Conservation (phyloP, 1,140 invertebrate genomes). For the Dendrolimus punctatus region DNA sequence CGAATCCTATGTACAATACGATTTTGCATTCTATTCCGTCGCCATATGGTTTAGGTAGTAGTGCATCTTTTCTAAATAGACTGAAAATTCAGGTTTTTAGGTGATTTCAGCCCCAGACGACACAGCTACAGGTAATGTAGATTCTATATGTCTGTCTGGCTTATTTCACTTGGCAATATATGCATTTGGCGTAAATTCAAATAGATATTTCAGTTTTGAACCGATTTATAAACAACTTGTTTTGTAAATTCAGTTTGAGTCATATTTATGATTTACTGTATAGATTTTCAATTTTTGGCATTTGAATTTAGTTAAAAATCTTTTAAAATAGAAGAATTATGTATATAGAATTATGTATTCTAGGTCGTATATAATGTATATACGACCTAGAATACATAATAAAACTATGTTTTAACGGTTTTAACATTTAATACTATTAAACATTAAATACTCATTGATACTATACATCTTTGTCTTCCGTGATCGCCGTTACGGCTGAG, state of each 20-base stretch:
- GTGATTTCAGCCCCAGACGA: slow-evolving; percentile 17
- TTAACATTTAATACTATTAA: no score
- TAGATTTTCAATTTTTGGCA: no score
- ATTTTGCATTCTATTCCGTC: slow-evolving; percentile 5
- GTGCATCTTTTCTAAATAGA: neutral
- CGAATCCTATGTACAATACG: slow-evolving; percentile 5
- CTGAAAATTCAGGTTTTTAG: slow-evolving; percentile 6
- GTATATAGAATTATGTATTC: no score
- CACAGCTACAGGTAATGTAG: slow-evolving; percentile 14
- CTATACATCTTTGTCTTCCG: no score
- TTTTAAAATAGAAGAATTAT: no score
- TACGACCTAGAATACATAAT: no score
- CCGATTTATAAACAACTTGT: slow-evolving; percentile 35
- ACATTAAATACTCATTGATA: no score
- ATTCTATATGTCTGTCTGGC: slow-evolving; percentile 42
- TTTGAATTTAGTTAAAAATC: no score
- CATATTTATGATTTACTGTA: slow-evolving; percentile 20
- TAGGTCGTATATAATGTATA: no score
- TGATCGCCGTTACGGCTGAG: no score
- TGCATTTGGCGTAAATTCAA: slow-evolving; percentile 60
- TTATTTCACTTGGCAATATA: slow-evolving; percentile 58
- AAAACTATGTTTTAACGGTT: no score
- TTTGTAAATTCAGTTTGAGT: slow-evolving; percentile 28
- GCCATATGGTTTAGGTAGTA: no score
- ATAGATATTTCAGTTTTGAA: slow-evolving; percentile 27